A percentile compares a stretch with the other conserved stretches of the same genome.
Evolutionary conservation across 2,113 vertebrate genomes (phyloP).

Genomic region (Parotia lawesii): DNA sequence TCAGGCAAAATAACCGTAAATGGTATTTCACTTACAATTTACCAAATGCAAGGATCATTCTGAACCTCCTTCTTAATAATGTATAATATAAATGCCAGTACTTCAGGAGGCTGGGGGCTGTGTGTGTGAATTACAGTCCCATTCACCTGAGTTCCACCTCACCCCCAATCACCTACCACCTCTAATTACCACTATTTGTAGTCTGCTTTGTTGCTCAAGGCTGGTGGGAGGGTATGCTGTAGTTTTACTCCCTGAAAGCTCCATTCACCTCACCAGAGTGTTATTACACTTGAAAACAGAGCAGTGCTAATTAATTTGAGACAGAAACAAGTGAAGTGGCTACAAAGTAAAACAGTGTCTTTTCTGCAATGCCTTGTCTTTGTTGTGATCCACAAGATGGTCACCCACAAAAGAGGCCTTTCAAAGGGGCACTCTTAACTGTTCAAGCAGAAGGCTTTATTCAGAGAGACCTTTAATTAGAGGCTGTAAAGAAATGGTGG

Average conservation of each 20-base stretch:
- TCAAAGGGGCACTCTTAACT: not conserved
- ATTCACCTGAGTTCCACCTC: not conserved
- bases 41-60: fast-evolving
- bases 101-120: not conserved
- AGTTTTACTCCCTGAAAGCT: not conserved
- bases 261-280: not conserved
- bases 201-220: not conserved
- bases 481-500: not conserved
- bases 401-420: not conserved
- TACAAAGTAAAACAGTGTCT: not conserved
- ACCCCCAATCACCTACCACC: not conserved
- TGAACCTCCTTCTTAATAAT: not conserved
- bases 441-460: not conserved
- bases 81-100: not conserved
- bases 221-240: not conserved
- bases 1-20: not conserved
- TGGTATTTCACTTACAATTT: not conserved
- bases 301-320: not conserved
- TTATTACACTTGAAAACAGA: not conserved
- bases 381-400: not conserved
- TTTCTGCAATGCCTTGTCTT: not conserved
- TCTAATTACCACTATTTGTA: not conserved
- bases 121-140: not conserved
- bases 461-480: conserved; percentile 1
- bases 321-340: not conserved